Base-by-base conservation (phyloP, 1,140 invertebrate genomes). In the Centruroides sculpturatus region DNA sequence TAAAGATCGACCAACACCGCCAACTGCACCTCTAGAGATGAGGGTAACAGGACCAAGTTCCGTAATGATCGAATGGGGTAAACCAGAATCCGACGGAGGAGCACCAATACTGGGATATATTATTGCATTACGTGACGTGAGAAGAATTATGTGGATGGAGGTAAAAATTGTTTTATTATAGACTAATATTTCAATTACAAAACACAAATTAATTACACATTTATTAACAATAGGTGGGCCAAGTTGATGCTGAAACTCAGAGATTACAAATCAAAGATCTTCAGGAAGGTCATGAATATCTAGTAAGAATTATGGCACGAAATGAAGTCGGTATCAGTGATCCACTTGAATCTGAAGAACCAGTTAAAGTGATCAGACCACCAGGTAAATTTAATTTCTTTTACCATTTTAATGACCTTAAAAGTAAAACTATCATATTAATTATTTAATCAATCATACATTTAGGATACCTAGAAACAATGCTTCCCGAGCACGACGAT, bases 291-390 rank as follows among this genome's bases (percentile, higher is more conserved):
- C 87, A 92, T 69, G 85, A 89, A 68, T 95, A 95, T 71, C 79
- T 87, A 70, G 83, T 96, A 57, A 80, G 91, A 68, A 91, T 95
- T 68, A 92, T 86, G 72, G 94, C 93, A 12, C 82, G 84, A 69
- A 99, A 99, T 76, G 92, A 96, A 76, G 85, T 97, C 62, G 96
- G 96, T 52, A 75, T 91, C 52, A 95, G 93, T 73, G 91, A 96
- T 70, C 89, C 92, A 36, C 77, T 95, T 56, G 90, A 93, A 76
- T 89, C 89, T 34, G 91, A 94, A 67, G 92, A 96, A 71, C 84
- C 91, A 3, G 86, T 96, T 71, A 86, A 85, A 72, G 85, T 92
- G 55, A 74, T 89, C 66, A 81, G 87, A 68, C 82, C 83, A 60
- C 81, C 84, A 74, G 89, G 89, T 92, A 79, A 74, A 66, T 46